phyloP scores from a whole-genome alignment of 2,797 vertebrate genomes.

The Gymnoscopelus braueri region DNA sequence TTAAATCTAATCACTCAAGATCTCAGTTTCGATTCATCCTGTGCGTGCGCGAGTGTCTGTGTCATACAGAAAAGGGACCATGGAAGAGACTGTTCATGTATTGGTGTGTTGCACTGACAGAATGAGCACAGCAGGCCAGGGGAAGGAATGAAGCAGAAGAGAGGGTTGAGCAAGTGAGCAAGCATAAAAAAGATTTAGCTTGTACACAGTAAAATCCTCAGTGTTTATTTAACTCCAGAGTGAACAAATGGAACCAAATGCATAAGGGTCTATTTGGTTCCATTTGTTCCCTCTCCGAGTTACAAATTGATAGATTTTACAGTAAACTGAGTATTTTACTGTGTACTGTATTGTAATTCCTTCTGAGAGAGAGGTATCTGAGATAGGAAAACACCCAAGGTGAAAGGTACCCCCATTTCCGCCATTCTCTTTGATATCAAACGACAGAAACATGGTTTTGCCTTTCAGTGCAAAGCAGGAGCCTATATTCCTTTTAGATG shows the following conservation, averaged over 20 bases:
- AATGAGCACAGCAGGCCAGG: conserved; percentile 3
- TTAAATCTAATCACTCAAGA: conserved; percentile 56
- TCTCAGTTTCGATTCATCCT: conserved; percentile 33
- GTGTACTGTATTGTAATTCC: too few species aligned
- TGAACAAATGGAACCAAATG: too few species aligned
- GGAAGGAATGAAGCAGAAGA: conserved; percentile 1
- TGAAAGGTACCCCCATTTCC: not conserved
- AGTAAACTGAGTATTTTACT: too few species aligned
- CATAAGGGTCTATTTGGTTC: too few species aligned
- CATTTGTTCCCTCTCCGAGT: too few species aligned
- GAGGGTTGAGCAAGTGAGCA: conserved; percentile 11
- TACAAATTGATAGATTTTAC: too few species aligned
- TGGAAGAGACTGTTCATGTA: conserved; percentile 15
- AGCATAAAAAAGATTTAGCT: not conserved
- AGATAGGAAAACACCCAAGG: conserved; percentile 1
- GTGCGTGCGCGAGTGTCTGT: conserved; percentile 28
- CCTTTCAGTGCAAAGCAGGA: conserved; percentile 5
- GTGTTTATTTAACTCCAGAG: too few species aligned
- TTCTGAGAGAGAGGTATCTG: too few species aligned
- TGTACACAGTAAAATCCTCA: too few species aligned
- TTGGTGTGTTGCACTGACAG: conserved; percentile 12
- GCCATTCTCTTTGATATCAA: conserved; percentile 3
- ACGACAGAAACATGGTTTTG: not conserved
- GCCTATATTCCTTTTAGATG: conserved; percentile 11
- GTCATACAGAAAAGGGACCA: conserved; percentile 19